A percentile compares a stretch with the other conserved stretches of the same genome.
These are phyloP conservation scores for Rhyacophila brunnea DNA, from an alignment of 1,140 invertebrate species.

Conservation along the genomic window DNA sequence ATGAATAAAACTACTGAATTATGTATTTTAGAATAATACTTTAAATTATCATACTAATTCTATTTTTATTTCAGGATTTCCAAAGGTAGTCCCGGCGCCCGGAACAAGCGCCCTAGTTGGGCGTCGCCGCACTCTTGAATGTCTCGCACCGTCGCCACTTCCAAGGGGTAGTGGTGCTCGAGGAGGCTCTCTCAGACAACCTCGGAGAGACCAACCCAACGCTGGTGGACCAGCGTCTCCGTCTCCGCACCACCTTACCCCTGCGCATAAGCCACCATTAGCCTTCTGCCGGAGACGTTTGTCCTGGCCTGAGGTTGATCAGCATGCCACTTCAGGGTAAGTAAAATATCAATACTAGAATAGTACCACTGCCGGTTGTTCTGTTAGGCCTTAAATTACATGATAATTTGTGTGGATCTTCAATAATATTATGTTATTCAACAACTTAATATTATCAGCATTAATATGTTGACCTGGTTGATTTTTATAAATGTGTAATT, in stretches of 20 bases:
- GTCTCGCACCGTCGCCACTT: conserved; percentile 52
- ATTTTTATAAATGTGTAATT: too few species aligned
- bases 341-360: too few species aligned
- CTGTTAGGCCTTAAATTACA: too few species aligned
- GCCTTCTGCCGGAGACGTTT: conserved; percentile 71
- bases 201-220: conserved; percentile 52
- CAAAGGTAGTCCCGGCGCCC: conserved; percentile 64
- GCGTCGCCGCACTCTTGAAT: conserved; percentile 59
- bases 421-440: too few species aligned
- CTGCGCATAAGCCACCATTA: conserved; percentile 59
- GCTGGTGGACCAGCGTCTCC: conserved; percentile 47
- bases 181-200: conserved; percentile 60
- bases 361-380: too few species aligned
- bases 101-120: conserved; percentile 55
- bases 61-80: conserved; percentile 57
- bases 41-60: too few species aligned
- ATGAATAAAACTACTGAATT: too few species aligned
- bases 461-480: too few species aligned
- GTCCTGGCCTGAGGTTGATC: conserved; percentile 82
- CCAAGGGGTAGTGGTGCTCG: conserved; percentile 48
- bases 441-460: too few species aligned
- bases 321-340: conserved; percentile 75
- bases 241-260: conserved; percentile 52
- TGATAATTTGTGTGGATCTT: too few species aligned
- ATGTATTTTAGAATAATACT: too few species aligned